Conservation (phyloP, 2,888 invertebrate genomes). For the Pteria penguin region DNA sequence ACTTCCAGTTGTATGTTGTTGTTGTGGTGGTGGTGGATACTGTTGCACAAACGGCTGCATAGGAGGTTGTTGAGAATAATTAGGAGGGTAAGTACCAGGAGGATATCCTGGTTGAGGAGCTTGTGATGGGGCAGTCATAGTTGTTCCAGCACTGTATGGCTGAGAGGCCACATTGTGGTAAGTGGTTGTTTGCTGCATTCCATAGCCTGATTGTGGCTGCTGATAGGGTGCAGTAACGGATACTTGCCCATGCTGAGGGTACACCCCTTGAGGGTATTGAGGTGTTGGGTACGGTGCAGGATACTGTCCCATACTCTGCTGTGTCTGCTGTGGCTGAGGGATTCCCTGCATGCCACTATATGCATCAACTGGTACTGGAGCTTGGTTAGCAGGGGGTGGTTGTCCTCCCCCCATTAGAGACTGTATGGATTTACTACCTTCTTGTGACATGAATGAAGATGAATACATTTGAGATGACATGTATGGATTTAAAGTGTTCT, state of each 20-base stretch:
- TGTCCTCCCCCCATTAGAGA: slow-evolving; percentile 70
- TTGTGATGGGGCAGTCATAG: slow-evolving; percentile 39
- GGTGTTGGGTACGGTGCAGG: slow-evolving; percentile 19
- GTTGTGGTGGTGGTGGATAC: slow-evolving; percentile 29
- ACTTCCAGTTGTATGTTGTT: slow-evolving; percentile 15
- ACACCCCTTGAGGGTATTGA: slow-evolving; percentile 38
- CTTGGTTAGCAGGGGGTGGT: slow-evolving; percentile 22
- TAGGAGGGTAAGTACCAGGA: slow-evolving; percentile 42
- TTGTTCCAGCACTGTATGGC: slow-evolving; percentile 47
- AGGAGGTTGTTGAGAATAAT: slow-evolving; percentile 36
- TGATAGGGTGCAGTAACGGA: slow-evolving; percentile 37
- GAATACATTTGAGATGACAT: slow-evolving; percentile 74
- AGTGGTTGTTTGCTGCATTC: slow-evolving; percentile 25
- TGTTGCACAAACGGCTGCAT: slow-evolving; percentile 20
- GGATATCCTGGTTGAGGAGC: slow-evolving; percentile 35
- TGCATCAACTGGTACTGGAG: slow-evolving; percentile 25
- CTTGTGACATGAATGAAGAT: slow-evolving; percentile 77
- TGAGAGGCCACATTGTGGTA: slow-evolving; percentile 35
- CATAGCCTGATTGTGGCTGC: slow-evolving; percentile 42
- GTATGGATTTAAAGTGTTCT: slow-evolving; percentile 72
- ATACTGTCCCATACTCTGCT: slow-evolving; percentile 5
- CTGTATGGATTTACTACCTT: slow-evolving; percentile 76
- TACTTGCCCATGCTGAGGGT: slow-evolving; percentile 49
- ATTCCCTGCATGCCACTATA: slow-evolving; percentile 1
- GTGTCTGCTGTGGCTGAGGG: slow-evolving; percentile 11